These are phyloP conservation scores for Stomatorhinus ivindoensis DNA, from an alignment of 2,113 vertebrate genomes.

Conservation along the genomic window DNA sequence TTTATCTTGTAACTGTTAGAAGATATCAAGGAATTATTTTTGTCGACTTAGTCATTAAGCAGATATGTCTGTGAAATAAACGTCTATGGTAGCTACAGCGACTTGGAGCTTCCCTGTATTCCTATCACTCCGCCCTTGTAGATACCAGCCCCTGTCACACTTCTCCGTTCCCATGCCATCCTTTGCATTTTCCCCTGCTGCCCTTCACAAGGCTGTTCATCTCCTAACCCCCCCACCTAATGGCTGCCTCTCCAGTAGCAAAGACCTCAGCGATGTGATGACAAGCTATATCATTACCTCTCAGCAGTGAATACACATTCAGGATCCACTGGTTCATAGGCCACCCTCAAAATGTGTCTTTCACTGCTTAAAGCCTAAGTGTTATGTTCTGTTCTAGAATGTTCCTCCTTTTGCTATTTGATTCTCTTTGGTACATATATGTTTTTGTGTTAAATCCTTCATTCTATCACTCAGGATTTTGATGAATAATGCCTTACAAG, in stretches of 20 bases:
- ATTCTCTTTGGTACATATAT: neutral
- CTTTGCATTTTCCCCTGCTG: neutral
- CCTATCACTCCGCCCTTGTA: neutral
- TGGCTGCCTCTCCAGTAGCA: neutral
- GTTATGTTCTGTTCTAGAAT: neutral
- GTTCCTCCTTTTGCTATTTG: neutral
- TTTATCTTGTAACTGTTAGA: neutral
- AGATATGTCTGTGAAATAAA: neutral
- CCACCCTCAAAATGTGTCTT: neutral
- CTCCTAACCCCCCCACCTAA: neutral
- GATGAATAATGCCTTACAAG: neutral
- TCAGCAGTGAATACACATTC: neutral
- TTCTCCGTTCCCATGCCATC: neutral
- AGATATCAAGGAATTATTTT: neutral
- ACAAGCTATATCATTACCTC: neutral
- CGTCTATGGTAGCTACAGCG: neutral
- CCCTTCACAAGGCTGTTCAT: neutral
- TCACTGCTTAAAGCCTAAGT: neutral
- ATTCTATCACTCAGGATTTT: neutral
- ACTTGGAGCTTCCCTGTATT: neutral
- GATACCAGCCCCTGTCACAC: neutral
- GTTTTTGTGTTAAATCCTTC: neutral
- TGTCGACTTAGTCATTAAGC: neutral
- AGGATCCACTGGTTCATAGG: neutral
- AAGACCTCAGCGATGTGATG: neutral